Conservation (phyloP, 2,113 vertebrate genomes). For the Petaurus breviceps region DNA sequence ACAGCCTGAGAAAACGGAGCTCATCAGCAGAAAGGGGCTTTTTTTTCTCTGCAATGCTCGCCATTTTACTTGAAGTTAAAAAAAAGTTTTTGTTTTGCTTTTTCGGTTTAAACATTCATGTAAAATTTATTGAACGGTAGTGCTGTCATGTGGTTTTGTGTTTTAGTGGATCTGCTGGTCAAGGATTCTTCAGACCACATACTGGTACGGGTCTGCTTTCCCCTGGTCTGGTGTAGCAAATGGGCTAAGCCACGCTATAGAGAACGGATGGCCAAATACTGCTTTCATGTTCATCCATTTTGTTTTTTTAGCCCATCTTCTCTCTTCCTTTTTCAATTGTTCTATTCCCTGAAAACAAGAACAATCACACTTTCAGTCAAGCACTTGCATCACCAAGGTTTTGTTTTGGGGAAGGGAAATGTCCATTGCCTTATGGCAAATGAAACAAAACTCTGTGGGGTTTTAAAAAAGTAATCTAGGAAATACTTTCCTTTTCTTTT, state of each 20-base stretch:
- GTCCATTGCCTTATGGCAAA: conserved; percentile 59
- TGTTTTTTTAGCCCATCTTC: conserved; percentile 97
- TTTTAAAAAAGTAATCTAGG: conserved; percentile 6
- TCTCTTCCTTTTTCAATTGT: conserved; percentile 99
- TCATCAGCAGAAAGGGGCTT: conserved; percentile 31
- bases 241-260: conserved; percentile 96
- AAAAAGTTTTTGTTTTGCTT: conserved; percentile 78
- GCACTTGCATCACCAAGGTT: conserved; percentile 56
- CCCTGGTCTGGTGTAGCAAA: conserved; percentile 95
- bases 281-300: conserved; percentile 99
- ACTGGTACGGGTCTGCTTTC: conserved; percentile 97
- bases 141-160: conserved; percentile 77
- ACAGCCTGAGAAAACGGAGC: conserved; percentile 80
- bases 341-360: conserved; percentile 96
- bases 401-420: conserved; percentile 63
- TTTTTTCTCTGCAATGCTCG: conserved; percentile 85
- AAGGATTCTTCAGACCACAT: conserved; percentile 93
- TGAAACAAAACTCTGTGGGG: conserved; percentile 12
- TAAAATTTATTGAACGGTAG: conserved; percentile 77
- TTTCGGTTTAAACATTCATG: conserved; percentile 82
- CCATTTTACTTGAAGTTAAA: conserved; percentile 81
- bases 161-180: conserved; percentile 81
- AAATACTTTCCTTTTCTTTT: conserved; percentile 12
- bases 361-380: conserved; percentile 91
- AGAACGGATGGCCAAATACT: conserved; percentile 98